Base-by-base conservation (phyloP, 1,140 invertebrate genomes). In the Drosophila sechellia region DNA sequence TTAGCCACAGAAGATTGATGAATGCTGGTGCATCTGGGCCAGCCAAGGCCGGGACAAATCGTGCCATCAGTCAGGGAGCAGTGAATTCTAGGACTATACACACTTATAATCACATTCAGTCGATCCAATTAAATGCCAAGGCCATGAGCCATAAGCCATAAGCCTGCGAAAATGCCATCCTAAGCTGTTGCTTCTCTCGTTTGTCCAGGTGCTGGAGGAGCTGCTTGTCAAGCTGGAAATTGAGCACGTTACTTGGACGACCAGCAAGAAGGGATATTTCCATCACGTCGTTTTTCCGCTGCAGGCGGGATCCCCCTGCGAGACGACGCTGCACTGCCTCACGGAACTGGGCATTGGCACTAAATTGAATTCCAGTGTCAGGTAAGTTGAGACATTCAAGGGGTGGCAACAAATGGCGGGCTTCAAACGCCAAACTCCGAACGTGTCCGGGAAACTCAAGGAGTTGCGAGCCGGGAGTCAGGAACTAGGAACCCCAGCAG, bases 271-370 rank as follows among this genome's bases (percentile, higher is more conserved):
- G 25, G 94, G 95, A 43, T 94, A 95, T 91, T 96, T 95, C 80
- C 95, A 94, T 86, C 94, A 96, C 92, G 95, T 96, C 22, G 94
- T 95, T 53, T 96, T 96, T 89, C 95, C 95, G 12, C 92, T 95
- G 53, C 93, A 94, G 60, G 93, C 95, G 13, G 95, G 95, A 40
- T 95, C 95, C 57, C 92, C 93, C 40, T 95, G 95, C 75, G 95
- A 96, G 89, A 96, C 95, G 48, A 94, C 95, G 83, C 92, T 96
- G 50, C 95, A 96, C 79, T 95, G 94, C 77, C 93, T 96, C 43
- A 95, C 95, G 1, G 94, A 95, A 90, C 93, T 96, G 77, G 95
- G 95, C 22, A 95, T 96, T 72, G 95, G 95, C 40, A 94, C 94
- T 17, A 93, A 94, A 87, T 94, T 94, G 91, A 95, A 95, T 92